Conservation (phyloP, 2,113 vertebrate species). For the Copsychus sechellarum region DNA sequence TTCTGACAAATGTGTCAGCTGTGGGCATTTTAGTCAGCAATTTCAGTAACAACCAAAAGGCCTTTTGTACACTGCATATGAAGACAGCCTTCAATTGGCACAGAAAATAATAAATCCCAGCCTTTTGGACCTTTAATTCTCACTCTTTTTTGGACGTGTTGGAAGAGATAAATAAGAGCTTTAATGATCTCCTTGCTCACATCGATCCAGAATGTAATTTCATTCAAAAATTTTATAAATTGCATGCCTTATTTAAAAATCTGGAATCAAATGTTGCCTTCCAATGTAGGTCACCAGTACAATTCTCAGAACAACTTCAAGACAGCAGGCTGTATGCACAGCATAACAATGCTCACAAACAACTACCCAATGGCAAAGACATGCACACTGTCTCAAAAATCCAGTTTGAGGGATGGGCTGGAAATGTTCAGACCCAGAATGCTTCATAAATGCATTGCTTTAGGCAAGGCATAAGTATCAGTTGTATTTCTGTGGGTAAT, state of each 20-base stretch:
- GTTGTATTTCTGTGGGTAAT: background rate
- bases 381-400: background rate
- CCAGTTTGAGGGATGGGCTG: background rate
- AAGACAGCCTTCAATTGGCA: constrained; percentile 43
- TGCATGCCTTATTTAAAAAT: constrained; percentile 19
- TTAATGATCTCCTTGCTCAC: background rate
- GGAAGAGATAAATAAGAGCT: constrained; percentile 22
- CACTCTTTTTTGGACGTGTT: background rate
- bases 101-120: constrained; percentile 37
- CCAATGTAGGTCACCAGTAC: constrained; percentile 5
- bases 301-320: constrained; percentile 26
- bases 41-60: constrained; percentile 46
- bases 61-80: constrained; percentile 45
- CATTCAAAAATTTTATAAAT: constrained; percentile 30
- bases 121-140: constrained; percentile 42
- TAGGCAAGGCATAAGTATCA: background rate
- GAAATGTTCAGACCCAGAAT: background rate
- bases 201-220: constrained; percentile 7
- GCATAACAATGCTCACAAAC: constrained; percentile 14
- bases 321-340: background rate
- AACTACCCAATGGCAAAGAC: background rate
- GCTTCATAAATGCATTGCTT: background rate
- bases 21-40: constrained; percentile 47
- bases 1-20: constrained; percentile 24
- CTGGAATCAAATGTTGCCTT: constrained; percentile 1